Percentiles rank a stretch among this genome's conserved stretches.
Evolutionary conservation across 2,797 vertebrate genomes (phyloP).

Genomic region (Scolopax bukidnonensis): DNA sequence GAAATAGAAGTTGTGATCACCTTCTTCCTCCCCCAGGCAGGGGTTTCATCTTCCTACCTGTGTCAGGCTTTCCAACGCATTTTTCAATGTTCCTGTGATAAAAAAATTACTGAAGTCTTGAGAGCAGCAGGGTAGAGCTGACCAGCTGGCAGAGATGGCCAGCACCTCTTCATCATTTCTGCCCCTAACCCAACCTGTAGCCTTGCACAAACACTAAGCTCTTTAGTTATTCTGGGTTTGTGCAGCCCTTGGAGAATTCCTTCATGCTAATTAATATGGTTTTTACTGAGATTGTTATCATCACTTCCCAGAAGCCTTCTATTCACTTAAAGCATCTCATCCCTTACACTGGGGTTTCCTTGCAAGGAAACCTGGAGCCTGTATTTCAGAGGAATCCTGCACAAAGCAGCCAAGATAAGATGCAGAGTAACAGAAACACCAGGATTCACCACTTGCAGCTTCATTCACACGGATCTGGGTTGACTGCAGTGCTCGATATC

Average conservation of each 20-base stretch:
- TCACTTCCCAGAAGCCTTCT: neutral
- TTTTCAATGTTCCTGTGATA: neutral
- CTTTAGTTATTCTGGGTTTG: neutral
- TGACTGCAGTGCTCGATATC: neutral
- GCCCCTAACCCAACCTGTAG: neutral
- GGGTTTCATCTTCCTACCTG: neutral
- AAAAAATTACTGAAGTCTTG: neutral
- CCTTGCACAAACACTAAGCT: neutral
- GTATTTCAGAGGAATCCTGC: neutral
- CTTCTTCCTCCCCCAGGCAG: neutral
- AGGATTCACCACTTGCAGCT: accelerated
- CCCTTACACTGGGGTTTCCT: neutral
- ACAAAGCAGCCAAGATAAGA: neutral
- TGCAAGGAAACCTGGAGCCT: neutral
- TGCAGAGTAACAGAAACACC: neutral
- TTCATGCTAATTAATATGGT: neutral
- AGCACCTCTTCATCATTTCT: neutral
- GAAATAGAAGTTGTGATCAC: neutral
- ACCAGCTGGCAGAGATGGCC: neutral
- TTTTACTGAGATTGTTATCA: neutral
- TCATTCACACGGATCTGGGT: neutral
- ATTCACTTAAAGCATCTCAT: neutral
- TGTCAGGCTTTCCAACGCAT: neutral
- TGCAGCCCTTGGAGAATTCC: neutral
- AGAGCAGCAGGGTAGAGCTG: neutral